Conservation (phyloP, 2,888 invertebrate species). For the Amitus sp. region DNA sequence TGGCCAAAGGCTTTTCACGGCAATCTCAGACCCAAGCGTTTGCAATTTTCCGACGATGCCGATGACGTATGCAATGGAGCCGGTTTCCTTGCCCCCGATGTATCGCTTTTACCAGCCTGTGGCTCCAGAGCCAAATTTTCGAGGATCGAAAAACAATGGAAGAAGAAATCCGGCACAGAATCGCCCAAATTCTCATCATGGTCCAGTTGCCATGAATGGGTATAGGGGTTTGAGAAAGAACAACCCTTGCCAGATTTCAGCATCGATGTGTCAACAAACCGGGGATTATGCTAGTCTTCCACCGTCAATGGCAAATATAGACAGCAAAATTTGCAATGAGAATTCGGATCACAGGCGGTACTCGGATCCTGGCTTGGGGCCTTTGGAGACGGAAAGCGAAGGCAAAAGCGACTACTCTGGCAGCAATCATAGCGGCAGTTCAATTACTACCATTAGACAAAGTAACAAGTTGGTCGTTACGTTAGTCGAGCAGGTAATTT, state of each 20-base stretch:
- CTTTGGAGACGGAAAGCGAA: slow-evolving; percentile 61
- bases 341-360: slow-evolving; percentile 71
- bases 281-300: slow-evolving; percentile 75
- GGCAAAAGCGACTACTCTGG: slow-evolving; percentile 69
- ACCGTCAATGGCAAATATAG: slow-evolving; percentile 72
- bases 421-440: slow-evolving; percentile 63
- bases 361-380: slow-evolving; percentile 75
- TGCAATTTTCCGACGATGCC: slow-evolving; percentile 64
- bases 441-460: slow-evolving; percentile 68
- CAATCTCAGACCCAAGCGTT: slow-evolving; percentile 65
- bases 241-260: slow-evolving; percentile 36
- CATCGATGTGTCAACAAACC: slow-evolving; percentile 26
- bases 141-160: slow-evolving; percentile 44
- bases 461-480: slow-evolving; percentile 72
- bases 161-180: slow-evolving; percentile 44
- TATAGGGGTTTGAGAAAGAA: slow-evolving; percentile 55
- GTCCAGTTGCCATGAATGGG: slow-evolving; percentile 46
- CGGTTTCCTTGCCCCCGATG: slow-evolving; percentile 72
- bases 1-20: slow-evolving; percentile 67
- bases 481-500: slow-evolving; percentile 78
- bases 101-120: slow-evolving; percentile 70
- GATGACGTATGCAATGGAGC: slow-evolving; percentile 70
- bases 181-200: slow-evolving; percentile 31
- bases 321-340: slow-evolving; percentile 67
- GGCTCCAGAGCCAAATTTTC: slow-evolving; percentile 51